Base-by-base conservation (phyloP, 2,113 vertebrate species). In the Gymnobelideus leadbeateri region DNA sequence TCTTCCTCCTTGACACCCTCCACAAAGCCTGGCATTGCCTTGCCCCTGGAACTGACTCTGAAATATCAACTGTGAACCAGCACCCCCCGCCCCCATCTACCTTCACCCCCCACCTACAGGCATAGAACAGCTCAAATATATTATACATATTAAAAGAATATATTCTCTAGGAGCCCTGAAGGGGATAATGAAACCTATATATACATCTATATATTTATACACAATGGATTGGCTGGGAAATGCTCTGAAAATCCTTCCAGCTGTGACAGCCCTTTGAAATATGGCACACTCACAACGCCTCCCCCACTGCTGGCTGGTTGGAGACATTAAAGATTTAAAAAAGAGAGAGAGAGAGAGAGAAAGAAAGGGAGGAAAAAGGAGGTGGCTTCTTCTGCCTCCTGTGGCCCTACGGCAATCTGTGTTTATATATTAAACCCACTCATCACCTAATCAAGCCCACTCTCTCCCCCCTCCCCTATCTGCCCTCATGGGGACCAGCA, bases 81-180 rank as follows among this genome's bases (percentile, higher is more conserved):
- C 55, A 47, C n/a, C 47, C 47, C 53, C 31, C 10, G 28, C 57
- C 46, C 47, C 89, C 49, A 21, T 68, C 91, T 84, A 84, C 68
- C 7, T 23, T 84, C 68, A 84, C n/a, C 95, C 95, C 94, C 68
- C 90, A 51, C 28, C 50, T 51, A 10, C 7, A 96, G 95, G 92
- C 92, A 23, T 92, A 93, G 92, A 97, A 95, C 97, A 97, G 97
- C 97, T 96, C 97, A 97, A 97, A 97, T 97, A 97, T 97, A 97
- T 98, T 98, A 97, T 97, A 97, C 98, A 97, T 98, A 97, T 98
- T 97, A 98, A 98, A 97, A 97, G 97, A 98, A 97, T 98, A 97
- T 98, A 97, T 98, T 98, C 98, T 97, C 97, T 94, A 97, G 96
- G 97, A 97, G 92, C 96, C 97, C 97, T 97, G 97, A 97, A 97